Conservation (phyloP, 2,888 invertebrate genomes). For the Rambutsinella grinnellia region DNA sequence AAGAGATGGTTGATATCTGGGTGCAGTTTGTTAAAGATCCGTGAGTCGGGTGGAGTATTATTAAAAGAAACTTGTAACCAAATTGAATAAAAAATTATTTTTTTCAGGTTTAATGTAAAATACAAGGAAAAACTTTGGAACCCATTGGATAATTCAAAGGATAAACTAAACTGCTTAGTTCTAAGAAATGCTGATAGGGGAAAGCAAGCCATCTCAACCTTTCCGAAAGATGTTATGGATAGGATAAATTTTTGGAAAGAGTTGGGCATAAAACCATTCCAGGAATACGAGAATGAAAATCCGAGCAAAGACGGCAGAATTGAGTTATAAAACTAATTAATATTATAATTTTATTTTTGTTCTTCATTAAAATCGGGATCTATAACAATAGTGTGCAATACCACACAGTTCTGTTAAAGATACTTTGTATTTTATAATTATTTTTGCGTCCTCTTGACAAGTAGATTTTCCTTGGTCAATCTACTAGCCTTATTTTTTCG, state of each 20-base stretch:
- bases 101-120: constrained; percentile 11
- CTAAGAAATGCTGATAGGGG: constrained; percentile 17
- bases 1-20: constrained; percentile 26
- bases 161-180: constrained; percentile 1
- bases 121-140: constrained; percentile 2
- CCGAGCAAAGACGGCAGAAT: neutral
- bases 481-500: too few relatives aligned
- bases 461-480: too few relatives aligned
- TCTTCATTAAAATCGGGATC: neutral
- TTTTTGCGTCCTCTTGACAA: too few relatives aligned
- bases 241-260: constrained; percentile 18
- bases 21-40: constrained; percentile 27
- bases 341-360: too few relatives aligned
- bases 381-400: too few relatives aligned
- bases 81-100: neutral
- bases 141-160: neutral
- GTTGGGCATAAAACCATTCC: constrained; percentile 15
- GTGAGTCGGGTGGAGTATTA: constrained; percentile 4
- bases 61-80: neutral
- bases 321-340: too few relatives aligned
- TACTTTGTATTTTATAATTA: neutral
- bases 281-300: neutral
- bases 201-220: constrained; percentile 10
- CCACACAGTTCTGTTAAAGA: too few relatives aligned
- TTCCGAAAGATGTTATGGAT: constrained; percentile 4